Evolutionary conservation across 2,888 invertebrate genomes (phyloP).

Genomic region (Calameuta filiformis): DNA sequence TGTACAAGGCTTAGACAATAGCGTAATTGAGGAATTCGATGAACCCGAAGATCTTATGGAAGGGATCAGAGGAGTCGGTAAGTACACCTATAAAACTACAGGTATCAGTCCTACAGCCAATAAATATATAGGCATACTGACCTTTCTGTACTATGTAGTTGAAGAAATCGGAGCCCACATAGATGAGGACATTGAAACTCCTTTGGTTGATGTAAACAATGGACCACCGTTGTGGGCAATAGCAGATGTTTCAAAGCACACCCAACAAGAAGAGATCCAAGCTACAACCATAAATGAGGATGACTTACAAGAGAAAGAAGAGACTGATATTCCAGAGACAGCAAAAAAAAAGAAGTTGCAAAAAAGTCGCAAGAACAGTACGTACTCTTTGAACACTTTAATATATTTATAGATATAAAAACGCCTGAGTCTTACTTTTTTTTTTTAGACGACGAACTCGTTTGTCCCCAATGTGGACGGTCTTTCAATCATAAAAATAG

Average conservation of each 20-base stretch:
- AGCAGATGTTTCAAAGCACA: constrained; percentile 41
- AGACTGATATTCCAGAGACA: constrained; percentile 45
- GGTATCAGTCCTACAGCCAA: background rate
- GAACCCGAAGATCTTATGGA: constrained; percentile 89
- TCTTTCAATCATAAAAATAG: constrained; percentile 87
- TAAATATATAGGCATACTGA: background rate
- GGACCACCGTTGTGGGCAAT: constrained; percentile 55
- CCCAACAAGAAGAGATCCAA: constrained; percentile 36
- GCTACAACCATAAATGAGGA: constrained; percentile 41
- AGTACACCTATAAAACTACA: constrained; percentile 49
- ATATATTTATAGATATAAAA: constrained; percentile 28
- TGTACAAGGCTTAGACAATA: constrained; percentile 60
- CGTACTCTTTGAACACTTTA: background rate
- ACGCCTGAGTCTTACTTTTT: constrained; percentile 6
- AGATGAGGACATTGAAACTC: constrained; percentile 60
- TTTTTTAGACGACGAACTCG: constrained; percentile 60
- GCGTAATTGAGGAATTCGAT: constrained; percentile 81
- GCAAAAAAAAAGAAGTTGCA: constrained; percentile 54
- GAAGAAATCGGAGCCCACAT: constrained; percentile 64
- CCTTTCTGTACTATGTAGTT: constrained; percentile 33
- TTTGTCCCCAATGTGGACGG: constrained; percentile 77
- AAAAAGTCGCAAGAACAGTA: constrained; percentile 29
- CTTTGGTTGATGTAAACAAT: constrained; percentile 47
- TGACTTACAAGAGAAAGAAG: constrained; percentile 44
- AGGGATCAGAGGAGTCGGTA: constrained; percentile 83